Evolutionary conservation across 2,113 vertebrate species (phyloP), one percentile per base, ranked within the genome.

Genomic region (Microtus oregoni): DNA sequence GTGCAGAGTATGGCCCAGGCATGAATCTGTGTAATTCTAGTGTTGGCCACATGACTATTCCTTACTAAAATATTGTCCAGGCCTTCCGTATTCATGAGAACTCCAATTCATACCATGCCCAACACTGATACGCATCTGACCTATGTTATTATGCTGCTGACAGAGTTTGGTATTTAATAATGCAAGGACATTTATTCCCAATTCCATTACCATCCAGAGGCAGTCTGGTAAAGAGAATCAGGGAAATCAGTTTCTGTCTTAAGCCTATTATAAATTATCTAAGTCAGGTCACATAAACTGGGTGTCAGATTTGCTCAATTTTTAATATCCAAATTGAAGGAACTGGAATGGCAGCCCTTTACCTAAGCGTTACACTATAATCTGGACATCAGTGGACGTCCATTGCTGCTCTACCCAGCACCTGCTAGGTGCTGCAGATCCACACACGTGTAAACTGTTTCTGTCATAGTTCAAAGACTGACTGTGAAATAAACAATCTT

Each of bases 141-240:
- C 55, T 75, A 20, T 8, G 24, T 38, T 24, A 24, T 63, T 41
- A 13, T 5, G 55, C 0, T 75, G 41, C 65, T 89, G 44, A 67
- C 26, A 83, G 44, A 79, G 24, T 87, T 92, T 78, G 81, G 83
- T 75, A 86, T 89, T 93, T 92, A 79, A 95, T 89, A 70, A 86
- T 24, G 15, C 6, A 83, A 82, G 24, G 5, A 83, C 1, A 95
- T 2, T 83, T 26, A 95, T 35, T 95, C 3, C 47, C 35, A 63
- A 95, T n/a, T 58, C 19, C 38, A 91, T 65, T 86, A 93, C 88
- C 79, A 94, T 85, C 41, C 47, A 52, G 77, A 58, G 32, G 63
- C 7, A 50, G 50, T 77, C 26, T 94, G n/a, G 26, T 30, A 91
- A 3, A 90, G 47, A 9, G 12, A 93, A 75, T 67, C 24, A 70